Evolutionary conservation across 2,888 invertebrate species (phyloP), one percentile per base, ranked within the genome.

Genomic region (Erebia epiphron): DNA sequence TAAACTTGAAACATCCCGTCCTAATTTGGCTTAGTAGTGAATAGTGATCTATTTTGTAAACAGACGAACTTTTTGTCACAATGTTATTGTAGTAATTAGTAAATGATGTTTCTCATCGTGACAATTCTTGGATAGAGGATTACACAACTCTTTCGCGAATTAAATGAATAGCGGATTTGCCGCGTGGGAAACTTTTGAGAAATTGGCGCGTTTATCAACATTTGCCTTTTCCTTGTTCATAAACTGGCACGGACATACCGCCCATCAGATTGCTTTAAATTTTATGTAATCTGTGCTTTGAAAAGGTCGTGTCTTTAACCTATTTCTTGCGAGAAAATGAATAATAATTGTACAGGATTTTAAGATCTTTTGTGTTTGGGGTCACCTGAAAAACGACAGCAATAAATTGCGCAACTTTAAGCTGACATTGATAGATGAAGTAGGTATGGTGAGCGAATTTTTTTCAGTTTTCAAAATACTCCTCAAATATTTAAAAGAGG

Each of bases 101-200:
- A 54, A 2, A 54, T 35, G 13, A 18, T 61, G 21, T 62, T 49
- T 14, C 14, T 41, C 41, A 54, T 52, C 4, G 35, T 18, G 64
- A 64, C 64, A 54, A 54, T 64, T 54, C 41, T 64, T 41, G 56
- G 66, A 57, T 57, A 43, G 54, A 7, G 14, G 41, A 43, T 57
- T 41, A 56, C 18, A 16, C 41, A 18, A 56, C 18, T 66, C 56
- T 46, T 66, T 66, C 13, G 66, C 66, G 56, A 57, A 56, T 56
- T n/a, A 66, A 66, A 56, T 46, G 66, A 21, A 66, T 66, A 56
- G 66, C 41, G 13, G 11, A 46, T 66, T 56, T 26, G 0, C 10
- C 43, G 66, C 56, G 66, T 66, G 66, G 66, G 66, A 18, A 43
- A 21, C 18, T 52, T 64, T 41, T 64, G 54, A 64, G 54, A 41